Conservation (phyloP, 2,113 vertebrate species). For the Anoura caudifer region DNA sequence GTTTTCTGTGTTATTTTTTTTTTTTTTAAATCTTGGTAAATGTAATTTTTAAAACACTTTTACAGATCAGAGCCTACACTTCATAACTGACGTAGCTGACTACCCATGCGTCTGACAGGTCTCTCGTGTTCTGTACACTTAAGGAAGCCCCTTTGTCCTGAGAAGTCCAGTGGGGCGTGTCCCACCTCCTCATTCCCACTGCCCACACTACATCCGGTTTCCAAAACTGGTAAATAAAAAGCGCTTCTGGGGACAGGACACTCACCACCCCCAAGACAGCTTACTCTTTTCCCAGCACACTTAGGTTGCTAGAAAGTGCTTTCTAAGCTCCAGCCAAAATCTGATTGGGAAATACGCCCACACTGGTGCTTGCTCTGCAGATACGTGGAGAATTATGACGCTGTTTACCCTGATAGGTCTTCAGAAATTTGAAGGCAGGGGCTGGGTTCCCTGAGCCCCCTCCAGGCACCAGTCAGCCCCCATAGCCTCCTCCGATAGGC, state of each 20-base stretch:
- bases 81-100: fast-evolving
- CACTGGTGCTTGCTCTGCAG: neutral
- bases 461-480: neutral
- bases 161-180: fast-evolving
- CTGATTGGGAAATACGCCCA: neutral
- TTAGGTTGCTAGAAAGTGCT: neutral
- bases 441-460: neutral
- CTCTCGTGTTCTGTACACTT: neutral
- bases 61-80: neutral
- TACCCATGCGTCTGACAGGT: neutral
- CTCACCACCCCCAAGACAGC: neutral
- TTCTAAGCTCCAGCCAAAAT: neutral
- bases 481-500: neutral
- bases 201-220: neutral
- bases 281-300: neutral
- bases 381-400: neutral
- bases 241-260: neutral
- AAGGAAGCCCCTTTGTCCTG: neutral
- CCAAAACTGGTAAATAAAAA: neutral
- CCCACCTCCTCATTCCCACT: fast-evolving
- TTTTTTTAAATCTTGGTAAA: neutral
- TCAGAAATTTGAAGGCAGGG: neutral
- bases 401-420: too few relatives aligned
- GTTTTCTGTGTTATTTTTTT: neutral
- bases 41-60: neutral